phyloP scores from a whole-genome alignment of 1,140 invertebrate species.

The Drosophila parabipectinata region DNA sequence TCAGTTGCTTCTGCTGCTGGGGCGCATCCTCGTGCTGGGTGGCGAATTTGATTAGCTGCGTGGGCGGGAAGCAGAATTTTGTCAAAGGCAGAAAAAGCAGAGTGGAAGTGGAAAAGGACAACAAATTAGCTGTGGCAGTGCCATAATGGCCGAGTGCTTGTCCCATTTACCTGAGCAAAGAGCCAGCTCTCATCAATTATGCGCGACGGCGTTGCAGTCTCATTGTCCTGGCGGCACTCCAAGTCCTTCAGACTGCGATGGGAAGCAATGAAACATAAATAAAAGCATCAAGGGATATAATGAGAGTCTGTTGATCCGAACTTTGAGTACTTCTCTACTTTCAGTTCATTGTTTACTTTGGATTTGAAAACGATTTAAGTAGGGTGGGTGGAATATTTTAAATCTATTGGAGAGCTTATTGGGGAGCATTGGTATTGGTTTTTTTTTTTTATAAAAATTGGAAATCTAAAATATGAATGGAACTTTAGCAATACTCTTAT shows the following conservation, averaged over 20 bases:
- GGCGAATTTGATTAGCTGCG: conserved; percentile 81
- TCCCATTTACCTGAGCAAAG: conserved; percentile 77
- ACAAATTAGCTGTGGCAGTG: conserved; percentile 57
- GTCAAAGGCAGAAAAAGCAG: conserved; percentile 18
- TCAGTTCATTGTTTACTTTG: conserved; percentile 13
- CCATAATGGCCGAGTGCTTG: conserved; percentile 45
- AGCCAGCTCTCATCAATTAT: conserved; percentile 84
- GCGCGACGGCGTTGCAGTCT: conserved; percentile 56
- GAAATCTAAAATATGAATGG: too few relatives aligned
- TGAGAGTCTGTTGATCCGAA: conserved; percentile 32
- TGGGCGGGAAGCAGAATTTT: conserved; percentile 7
- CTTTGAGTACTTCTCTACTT: conserved; percentile 19
- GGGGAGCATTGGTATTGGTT: too few relatives aligned
- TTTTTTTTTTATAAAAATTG: too few relatives aligned
- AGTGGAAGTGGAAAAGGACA: conserved; percentile 10
- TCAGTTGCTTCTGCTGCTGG: conserved; percentile 71
- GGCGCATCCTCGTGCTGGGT: conserved; percentile 67
- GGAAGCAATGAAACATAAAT: conserved; percentile 59
- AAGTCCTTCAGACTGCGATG: conserved; percentile 66
- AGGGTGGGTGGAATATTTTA: not conserved
- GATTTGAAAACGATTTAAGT: not conserved
- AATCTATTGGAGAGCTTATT: not conserved
- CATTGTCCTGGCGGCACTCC: conserved; percentile 61
- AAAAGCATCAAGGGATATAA: conserved; percentile 41
- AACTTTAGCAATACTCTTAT: too few relatives aligned